phyloP scores from a whole-genome alignment of 2,797 vertebrate genomes.

The Hydrophis major region DNA sequence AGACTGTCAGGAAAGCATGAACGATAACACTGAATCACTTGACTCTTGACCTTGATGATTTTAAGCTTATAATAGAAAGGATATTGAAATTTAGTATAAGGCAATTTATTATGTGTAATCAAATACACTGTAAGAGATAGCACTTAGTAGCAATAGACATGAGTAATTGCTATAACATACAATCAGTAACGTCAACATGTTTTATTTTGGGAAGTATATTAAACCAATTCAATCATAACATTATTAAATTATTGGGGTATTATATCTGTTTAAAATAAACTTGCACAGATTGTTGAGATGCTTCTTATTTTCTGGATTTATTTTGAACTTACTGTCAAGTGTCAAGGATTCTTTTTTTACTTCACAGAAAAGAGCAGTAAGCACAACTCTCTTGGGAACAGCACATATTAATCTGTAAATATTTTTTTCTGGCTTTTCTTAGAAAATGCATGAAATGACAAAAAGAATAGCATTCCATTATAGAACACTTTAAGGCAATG shows the following conservation, averaged over 20 bases:
- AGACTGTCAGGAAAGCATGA: conserved; percentile 40
- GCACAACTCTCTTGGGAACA: conserved; percentile 6
- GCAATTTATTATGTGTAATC: conserved; percentile 16
- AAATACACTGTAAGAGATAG: conserved; percentile 11
- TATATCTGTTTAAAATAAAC: neutral
- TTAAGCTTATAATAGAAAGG: neutral
- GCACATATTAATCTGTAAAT: neutral
- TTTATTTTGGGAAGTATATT: neutral
- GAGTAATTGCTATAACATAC: neutral
- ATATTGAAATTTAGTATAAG: neutral
- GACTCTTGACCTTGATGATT: conserved; percentile 35
- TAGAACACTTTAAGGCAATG: neutral
- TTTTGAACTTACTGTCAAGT: conserved; percentile 38
- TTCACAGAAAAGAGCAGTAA: conserved; percentile 9
- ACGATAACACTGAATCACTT: conserved; percentile 26
- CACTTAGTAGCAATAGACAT: neutral
- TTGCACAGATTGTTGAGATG: conserved; percentile 31
- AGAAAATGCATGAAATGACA: neutral
- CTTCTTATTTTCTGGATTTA: conserved; percentile 29
- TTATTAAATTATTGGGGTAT: neutral
- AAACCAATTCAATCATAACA: neutral
- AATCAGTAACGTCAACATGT: neutral
- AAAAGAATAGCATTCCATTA: neutral
- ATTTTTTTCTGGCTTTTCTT: conserved; percentile 5
- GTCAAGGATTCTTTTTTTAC: neutral